phyloP scores from a whole-genome alignment of 2,113 vertebrate genomes.

The Rhea pennata region DNA sequence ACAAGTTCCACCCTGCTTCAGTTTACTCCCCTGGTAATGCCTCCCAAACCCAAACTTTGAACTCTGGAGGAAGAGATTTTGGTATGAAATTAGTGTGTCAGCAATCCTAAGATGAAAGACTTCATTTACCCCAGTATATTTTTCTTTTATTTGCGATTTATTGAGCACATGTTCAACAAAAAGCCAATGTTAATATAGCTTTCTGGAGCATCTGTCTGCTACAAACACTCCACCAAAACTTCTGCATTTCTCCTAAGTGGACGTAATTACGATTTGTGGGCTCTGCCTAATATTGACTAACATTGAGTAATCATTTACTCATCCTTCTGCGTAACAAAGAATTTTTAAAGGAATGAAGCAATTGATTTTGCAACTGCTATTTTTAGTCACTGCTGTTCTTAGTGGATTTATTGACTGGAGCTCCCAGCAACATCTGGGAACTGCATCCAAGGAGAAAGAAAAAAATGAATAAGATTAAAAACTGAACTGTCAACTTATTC shows the following conservation, averaged over 20 bases:
- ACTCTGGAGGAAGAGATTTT: neutral
- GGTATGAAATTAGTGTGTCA: neutral
- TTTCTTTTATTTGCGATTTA: neutral
- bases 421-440: neutral
- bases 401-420: neutral
- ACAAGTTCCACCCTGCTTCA: neutral
- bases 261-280: neutral
- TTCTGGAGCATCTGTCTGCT: neutral
- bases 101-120: neutral
- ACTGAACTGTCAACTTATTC: neutral
- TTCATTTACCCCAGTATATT: neutral
- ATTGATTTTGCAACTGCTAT: conserved; percentile 13
- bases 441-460: neutral
- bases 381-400: neutral
- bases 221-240: neutral
- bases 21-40: neutral
- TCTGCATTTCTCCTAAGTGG: neutral
- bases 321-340: neutral
- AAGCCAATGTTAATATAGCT: fast-evolving
- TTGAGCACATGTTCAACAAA: neutral
- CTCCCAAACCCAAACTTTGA: neutral
- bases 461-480: neutral
- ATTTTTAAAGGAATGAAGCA: neutral
- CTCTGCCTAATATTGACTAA: conserved; percentile 11
- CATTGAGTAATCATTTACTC: conserved; percentile 25